A percentile compares a stretch with the other conserved stretches of the same genome.
These are phyloP conservation scores for Lepus oiostolus DNA, from an alignment of 2,797 vertebrate species.

Conservation along the genomic window DNA sequence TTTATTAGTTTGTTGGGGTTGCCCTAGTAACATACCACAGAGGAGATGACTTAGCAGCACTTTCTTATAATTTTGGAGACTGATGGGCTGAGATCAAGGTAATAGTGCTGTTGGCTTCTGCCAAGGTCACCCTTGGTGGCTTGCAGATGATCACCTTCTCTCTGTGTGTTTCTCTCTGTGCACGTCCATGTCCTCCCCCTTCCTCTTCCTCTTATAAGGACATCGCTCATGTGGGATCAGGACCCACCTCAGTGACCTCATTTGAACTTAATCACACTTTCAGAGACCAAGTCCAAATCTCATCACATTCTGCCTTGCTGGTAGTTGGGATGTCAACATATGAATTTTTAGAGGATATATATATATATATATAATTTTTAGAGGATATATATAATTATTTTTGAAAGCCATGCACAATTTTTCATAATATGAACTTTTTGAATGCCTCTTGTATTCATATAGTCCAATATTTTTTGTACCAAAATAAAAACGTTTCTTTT, in stretches of 20 bases:
- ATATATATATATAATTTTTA: not conserved
- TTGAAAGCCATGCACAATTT: too few species aligned
- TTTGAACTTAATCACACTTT: not conserved
- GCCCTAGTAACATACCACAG: not conserved
- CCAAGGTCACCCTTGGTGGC: not conserved
- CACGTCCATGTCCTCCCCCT: not conserved
- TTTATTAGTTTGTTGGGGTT: not conserved
- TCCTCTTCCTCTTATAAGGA: not conserved
- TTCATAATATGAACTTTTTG: too few species aligned
- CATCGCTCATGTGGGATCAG: not conserved
- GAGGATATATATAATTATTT: not conserved
- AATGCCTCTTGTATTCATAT: too few species aligned
- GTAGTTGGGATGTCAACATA: not conserved
- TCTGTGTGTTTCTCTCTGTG: not conserved
- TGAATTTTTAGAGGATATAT: not conserved
- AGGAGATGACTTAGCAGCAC: not conserved
- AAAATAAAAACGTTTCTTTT: too few species aligned
- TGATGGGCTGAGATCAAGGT: not conserved
- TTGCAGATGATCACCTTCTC: not conserved
- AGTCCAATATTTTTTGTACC: too few species aligned
- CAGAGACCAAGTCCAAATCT: not conserved
- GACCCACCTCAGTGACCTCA: not conserved
- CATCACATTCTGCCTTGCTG: not conserved
- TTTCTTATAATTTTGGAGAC: not conserved
- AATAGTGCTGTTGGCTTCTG: not conserved